Evolutionary conservation across 2,797 vertebrate species (phyloP), one percentile per base, ranked within the genome.

Genomic region (Anguilla megastoma): DNA sequence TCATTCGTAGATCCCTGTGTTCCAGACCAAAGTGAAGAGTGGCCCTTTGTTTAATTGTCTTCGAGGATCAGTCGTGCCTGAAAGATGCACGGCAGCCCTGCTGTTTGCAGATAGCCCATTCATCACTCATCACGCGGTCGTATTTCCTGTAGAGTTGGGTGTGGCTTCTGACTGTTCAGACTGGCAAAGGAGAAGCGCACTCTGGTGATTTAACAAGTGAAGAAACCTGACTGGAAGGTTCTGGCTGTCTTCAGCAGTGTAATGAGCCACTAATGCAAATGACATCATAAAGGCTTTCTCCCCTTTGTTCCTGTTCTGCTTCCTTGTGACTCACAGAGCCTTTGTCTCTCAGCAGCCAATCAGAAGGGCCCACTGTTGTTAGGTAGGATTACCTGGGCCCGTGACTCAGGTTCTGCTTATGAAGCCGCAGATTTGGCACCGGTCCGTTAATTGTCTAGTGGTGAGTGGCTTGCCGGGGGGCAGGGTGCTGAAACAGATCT

Each of bases 401-500:
- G 21, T 82, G 79, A 18, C 1, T 24, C 79, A 2, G 45, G 33
- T 5, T 24, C 9, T 24, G 48, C 33, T 48, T 50, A 82, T n/a
- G 21, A 82, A 82, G 45, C 41, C 79, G 16, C 33, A n/a, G 33
- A 41, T 27, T 3, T 24, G n/a, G 9, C 66, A 41, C 74, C 41
- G 76, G 0, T 21, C 45, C 9, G 21, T n/a, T 82, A 41, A 82
- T 82, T 50, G 79, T 36, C 45, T 82, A 45, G 79, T 48, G 41
- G 24, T 45, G 48, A 50, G 79, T 8, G 16, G 36, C 14, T 4
- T 7, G 36, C 36, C 16, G 12, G 21, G 36, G 36, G 45, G 41
- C 9, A 7, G 36, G 41, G 27, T 7, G 18, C 76, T 80, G 76
- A 80, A 80, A 80, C 36, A 45, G 36, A 80, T 80, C 50, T 96